Evolutionary conservation across 2,888 invertebrate genomes (phyloP), one percentile per base, ranked within the genome.

Genomic region (Drosophila helvetica): DNA sequence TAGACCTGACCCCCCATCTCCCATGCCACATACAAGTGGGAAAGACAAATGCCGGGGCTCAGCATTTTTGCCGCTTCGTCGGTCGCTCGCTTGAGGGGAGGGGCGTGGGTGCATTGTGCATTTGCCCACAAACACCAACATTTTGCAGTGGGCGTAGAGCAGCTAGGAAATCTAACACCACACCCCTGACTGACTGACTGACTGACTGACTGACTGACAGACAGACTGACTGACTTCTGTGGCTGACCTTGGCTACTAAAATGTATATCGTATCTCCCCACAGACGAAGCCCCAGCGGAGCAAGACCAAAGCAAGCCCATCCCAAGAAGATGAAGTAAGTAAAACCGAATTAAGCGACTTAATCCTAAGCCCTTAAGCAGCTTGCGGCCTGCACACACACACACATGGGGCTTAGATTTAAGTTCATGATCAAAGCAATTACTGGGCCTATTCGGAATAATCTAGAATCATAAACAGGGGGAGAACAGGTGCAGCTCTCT

Each of bases 351-450:
- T 56, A 50, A 30, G 46, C 52, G 58, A 60, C 33, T 57, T 66
- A 65, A 46, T 30, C 60, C 60, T 69, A 74, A 65, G 63, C 38
- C 43, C 25, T 46, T 46, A 60, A 60, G 50, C 60, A 47, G 22
- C 46, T 56, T 18, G 53, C 22, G 38, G 57, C 71, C 70, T 70
- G 68, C 68, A 56, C 47, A 79, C 75, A 56, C 47, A 79, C 75
- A 74, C 76, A 72, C 78, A 61, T 70, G 68, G 72, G 42, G 53
- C n/a, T 25, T 58, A 56, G 64, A 66, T 48, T 73, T 76, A 76
- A 77, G 89, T 86, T 89, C 86, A 86, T 79, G 88, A 83, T 75
- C 86, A 76, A 77, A 78, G 74, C 77, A 87, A 89, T 86, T 85
- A 58, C 19, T 19, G 62, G 33, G 46, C 47, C n/a, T 57, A 53